Conservation (phyloP, 2,888 invertebrate genomes). For the Lissonota sp. region DNA sequence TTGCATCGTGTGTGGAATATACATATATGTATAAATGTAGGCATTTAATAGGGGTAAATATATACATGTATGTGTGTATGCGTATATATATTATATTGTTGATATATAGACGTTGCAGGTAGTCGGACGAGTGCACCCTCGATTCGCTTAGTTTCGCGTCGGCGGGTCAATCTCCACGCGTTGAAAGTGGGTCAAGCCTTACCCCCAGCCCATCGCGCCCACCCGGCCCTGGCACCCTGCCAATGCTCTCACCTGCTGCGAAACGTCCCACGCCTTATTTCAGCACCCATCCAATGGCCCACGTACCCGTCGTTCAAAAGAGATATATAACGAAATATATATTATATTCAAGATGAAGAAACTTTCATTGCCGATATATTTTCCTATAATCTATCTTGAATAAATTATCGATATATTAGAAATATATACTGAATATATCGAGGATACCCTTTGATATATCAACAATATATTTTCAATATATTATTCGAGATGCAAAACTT, state of each 20-base stretch:
- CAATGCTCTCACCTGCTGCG: constrained; percentile 78
- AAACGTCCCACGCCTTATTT: constrained; percentile 66
- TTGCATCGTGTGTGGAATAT: too few relatives aligned
- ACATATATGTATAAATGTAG: too few relatives aligned
- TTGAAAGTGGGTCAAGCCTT: constrained; percentile 75
- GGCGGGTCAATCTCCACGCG: constrained; percentile 68
- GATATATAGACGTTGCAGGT: constrained; percentile 15
- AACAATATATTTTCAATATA: too few relatives aligned
- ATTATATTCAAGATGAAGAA: too few relatives aligned
- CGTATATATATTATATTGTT: background rate
- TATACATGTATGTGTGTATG: background rate
- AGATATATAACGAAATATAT: background rate
- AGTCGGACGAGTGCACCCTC: constrained; percentile 23
- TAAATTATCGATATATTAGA: too few relatives aligned
- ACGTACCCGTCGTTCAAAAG: constrained; percentile 44
- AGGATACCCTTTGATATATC: too few relatives aligned
- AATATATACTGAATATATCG: too few relatives aligned
- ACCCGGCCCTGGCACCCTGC: constrained; percentile 73
- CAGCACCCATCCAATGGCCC: constrained; percentile 39
- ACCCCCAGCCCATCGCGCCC: constrained; percentile 39
- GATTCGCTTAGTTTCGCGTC: constrained; percentile 28
- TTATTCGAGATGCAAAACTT: too few relatives aligned
- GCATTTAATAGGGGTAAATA: background rate
- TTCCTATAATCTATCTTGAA: too few relatives aligned
- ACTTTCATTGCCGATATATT: too few relatives aligned